A percentile compares a stretch with the other conserved stretches of the same genome.
phyloP scores from a whole-genome alignment of 2,113 vertebrate species.

The Bombycilla garrulus region DNA sequence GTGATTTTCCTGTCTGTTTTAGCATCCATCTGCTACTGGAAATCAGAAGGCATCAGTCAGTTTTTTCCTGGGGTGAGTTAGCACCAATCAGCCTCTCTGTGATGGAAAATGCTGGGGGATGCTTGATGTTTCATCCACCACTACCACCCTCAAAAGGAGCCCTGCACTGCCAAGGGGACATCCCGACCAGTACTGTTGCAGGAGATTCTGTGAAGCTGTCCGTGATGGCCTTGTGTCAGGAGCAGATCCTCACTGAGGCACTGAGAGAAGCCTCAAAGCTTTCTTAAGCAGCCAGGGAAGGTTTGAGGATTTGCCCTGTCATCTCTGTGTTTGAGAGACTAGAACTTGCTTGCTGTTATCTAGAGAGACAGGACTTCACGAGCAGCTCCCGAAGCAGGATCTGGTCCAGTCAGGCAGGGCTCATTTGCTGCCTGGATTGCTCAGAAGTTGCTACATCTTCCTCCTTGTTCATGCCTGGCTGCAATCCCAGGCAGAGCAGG shows the following conservation, averaged over 20 bases:
- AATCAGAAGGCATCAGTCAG: not conserved
- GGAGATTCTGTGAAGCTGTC: not conserved
- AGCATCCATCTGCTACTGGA: not conserved
- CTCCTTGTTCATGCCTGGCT: not conserved
- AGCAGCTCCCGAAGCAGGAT: not conserved
- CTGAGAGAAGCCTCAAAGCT: not conserved
- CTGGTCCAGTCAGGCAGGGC: not conserved
- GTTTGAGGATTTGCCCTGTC: not conserved
- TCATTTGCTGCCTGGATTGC: not conserved
- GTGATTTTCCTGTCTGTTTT: not conserved
- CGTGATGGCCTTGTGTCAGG: fast-evolving
- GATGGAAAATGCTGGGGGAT: not conserved
- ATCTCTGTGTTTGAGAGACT: not conserved
- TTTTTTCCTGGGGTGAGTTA: not conserved
- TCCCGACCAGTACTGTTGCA: fast-evolving
- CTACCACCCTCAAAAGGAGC: fast-evolving
- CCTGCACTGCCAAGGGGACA: not conserved
- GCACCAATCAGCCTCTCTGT: not conserved
- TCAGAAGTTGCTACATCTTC: not conserved
- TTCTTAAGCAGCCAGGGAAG: not conserved
- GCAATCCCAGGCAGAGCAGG: not conserved
- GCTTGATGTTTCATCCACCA: fast-evolving
- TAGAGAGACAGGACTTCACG: not conserved
- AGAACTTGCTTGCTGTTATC: fast-evolving
- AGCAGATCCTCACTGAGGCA: not conserved